Base-by-base conservation (phyloP, 2,797 vertebrate species). In the Varecia variegata region DNA sequence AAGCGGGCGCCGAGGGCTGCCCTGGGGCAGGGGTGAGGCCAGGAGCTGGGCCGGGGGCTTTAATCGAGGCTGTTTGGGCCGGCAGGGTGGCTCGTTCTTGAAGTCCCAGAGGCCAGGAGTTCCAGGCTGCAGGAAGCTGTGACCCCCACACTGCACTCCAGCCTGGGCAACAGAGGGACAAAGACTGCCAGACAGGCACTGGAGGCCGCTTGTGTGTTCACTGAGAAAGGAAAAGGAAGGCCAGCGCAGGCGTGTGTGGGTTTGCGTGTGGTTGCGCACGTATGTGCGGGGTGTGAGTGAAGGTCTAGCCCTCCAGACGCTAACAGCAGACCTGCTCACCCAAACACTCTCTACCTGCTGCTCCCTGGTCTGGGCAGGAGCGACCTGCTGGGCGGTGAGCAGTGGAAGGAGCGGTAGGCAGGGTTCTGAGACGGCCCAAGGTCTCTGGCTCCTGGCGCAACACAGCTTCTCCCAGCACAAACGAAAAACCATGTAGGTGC, bases 321-420 rank as follows among this genome's bases (percentile, higher is more conserved):
- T 1, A 11, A 40, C 25, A 7, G 6, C 27, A 2, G 35, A 13
- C 13, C 3, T 7, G 13, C 21, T 20, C 18, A 23, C 38, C 2
- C 32, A 23, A 58, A 14, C 14, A 4, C 30, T 2, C 40, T 27
- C 18, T 4, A 7, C 25, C 60, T 0, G 18, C 8, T 47, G 14
- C 71, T 7, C 7, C 12, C 6, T 20, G 1, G 12, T 32, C 47
- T 13, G 4, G 52, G 38, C 25, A 11, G 9, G 0, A 17, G 30
- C 45, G 2, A 8, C 5, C 60, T 0, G 50, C 11, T 8, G 45
- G 32, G 1, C 0, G 35, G 13, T 0, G 17, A 7, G 2, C n/a
- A 7, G 2, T 15, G 40, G 7, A 0, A 60, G 77, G 7, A 1
- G 12, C 2, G 58, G 25, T 2, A 2, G 32, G 25, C 13, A 1